Percentiles rank a stretch among this genome's conserved stretches.
These are phyloP conservation scores for Choristoneura rosaceana DNA, from an alignment of 2,888 invertebrate species.

Conservation along the genomic window DNA sequence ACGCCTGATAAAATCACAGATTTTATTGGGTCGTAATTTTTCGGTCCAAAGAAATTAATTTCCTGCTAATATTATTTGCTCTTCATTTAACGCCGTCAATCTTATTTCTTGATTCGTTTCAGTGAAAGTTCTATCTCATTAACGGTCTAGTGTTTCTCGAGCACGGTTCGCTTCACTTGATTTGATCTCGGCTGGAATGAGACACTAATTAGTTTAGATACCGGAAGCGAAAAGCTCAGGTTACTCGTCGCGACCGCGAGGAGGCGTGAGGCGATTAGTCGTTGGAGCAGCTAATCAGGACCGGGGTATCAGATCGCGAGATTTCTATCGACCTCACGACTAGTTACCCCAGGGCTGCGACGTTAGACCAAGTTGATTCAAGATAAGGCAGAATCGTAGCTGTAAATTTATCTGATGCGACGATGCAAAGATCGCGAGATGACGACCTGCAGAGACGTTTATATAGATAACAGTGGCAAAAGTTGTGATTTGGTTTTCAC, in stretches of 20 bases:
- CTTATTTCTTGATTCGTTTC: constrained; percentile 13
- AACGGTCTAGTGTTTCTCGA: constrained; percentile 10
- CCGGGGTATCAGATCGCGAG: constrained; percentile 28
- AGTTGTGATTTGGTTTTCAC: constrained; percentile 2
- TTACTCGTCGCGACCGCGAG: constrained; percentile 21
- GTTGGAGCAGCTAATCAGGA: constrained; percentile 13
- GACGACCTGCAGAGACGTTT: not conserved
- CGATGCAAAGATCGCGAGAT: constrained; percentile 11
- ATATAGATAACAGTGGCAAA: constrained; percentile 10
- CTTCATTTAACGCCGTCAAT: constrained; percentile 4
- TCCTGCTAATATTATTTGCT: constrained; percentile 1
- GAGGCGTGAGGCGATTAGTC: constrained; percentile 31
- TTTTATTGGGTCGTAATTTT: not conserved
- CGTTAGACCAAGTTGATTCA: constrained; percentile 19
- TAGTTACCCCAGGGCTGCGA: constrained; percentile 3
- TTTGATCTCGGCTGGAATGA: constrained; percentile 26
- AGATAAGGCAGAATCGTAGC: constrained; percentile 18
- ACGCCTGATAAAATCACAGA: not conserved
- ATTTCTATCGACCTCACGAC: constrained; percentile 22
- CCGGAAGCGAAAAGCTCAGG: constrained; percentile 35
- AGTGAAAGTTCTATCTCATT: constrained; percentile 30
- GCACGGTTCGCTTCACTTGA: constrained; percentile 25
- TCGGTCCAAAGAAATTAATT: not conserved
- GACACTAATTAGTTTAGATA: constrained; percentile 29
- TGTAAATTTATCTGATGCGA: constrained; percentile 14